phyloP scores from a whole-genome alignment of 2,888 invertebrate genomes.

The Eudasyphora cyanicolor region DNA sequence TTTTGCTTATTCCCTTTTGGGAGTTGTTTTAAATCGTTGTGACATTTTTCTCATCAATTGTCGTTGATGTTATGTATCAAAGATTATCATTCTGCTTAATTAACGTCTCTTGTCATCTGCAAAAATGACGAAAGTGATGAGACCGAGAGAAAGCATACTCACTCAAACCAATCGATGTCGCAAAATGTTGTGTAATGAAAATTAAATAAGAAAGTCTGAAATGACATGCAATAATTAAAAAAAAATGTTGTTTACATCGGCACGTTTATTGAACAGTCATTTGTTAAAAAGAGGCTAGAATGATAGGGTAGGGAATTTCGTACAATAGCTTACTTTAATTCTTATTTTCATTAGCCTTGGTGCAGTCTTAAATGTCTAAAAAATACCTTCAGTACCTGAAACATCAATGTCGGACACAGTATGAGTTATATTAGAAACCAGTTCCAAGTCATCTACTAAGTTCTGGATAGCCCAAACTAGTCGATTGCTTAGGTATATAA shows the following conservation, averaged over 20 bases:
- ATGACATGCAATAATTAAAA: conserved; percentile 13
- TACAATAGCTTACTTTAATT: too few relatives aligned
- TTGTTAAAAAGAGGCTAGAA: too few relatives aligned
- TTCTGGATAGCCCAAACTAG: too few relatives aligned
- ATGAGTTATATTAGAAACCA: too few relatives aligned
- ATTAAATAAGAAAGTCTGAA: not conserved
- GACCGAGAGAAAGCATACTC: not conserved
- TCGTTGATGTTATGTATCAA: not conserved
- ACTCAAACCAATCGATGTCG: not conserved
- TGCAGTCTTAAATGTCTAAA: too few relatives aligned
- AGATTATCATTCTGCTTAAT: not conserved
- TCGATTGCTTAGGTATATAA: too few relatives aligned
- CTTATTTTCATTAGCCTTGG: too few relatives aligned
- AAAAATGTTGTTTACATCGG: not conserved
- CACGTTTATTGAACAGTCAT: not conserved
- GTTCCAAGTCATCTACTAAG: too few relatives aligned
- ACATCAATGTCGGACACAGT: too few relatives aligned
- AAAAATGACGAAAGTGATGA: not conserved
- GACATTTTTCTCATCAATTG: not conserved
- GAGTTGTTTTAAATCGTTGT: not conserved
- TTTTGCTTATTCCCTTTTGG: not conserved
- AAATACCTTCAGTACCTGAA: too few relatives aligned
- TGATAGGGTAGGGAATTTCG: too few relatives aligned
- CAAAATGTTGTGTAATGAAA: not conserved
- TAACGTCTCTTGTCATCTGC: not conserved